Conservation (phyloP, 2,797 vertebrate genomes). For the Carcharodon carcharias region DNA sequence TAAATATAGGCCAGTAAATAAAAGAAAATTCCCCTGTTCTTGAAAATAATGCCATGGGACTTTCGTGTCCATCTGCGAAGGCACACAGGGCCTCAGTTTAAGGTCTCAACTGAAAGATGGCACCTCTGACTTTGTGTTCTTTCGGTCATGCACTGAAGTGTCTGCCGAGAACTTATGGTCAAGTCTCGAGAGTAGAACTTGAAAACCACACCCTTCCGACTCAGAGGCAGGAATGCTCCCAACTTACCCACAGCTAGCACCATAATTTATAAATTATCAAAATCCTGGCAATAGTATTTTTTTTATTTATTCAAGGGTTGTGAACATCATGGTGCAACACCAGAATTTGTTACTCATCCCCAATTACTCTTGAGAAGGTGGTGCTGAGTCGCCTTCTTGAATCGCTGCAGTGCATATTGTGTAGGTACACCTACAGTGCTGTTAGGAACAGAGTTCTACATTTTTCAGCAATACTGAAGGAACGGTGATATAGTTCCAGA, state of each 20-base stretch:
- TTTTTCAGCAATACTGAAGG: no score
- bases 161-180: neutral
- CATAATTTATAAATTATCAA: neutral
- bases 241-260: neutral
- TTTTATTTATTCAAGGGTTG: no score
- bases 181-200: neutral
- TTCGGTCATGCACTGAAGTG: neutral
- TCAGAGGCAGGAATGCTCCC: neutral
- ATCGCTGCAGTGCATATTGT: no score
- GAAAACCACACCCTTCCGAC: neutral
- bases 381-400: no score
- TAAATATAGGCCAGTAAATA: neutral
- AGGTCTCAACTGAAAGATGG: neutral
- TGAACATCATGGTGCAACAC: no score
- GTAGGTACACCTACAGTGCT: no score
- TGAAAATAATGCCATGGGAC: neutral
- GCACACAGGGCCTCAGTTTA: no score
- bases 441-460: no score
- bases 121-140: neutral
- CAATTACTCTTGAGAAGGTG: no score
- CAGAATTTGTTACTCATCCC: no score
- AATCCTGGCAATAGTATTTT: neutral
- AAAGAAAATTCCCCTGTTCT: neutral
- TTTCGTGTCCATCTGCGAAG: neutral
- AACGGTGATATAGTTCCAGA: no score